A percentile compares a stretch with the other conserved stretches of the same genome.
Evolutionary conservation across 2,888 invertebrate species (phyloP).

Genomic region (Uropetala carovei): DNA sequence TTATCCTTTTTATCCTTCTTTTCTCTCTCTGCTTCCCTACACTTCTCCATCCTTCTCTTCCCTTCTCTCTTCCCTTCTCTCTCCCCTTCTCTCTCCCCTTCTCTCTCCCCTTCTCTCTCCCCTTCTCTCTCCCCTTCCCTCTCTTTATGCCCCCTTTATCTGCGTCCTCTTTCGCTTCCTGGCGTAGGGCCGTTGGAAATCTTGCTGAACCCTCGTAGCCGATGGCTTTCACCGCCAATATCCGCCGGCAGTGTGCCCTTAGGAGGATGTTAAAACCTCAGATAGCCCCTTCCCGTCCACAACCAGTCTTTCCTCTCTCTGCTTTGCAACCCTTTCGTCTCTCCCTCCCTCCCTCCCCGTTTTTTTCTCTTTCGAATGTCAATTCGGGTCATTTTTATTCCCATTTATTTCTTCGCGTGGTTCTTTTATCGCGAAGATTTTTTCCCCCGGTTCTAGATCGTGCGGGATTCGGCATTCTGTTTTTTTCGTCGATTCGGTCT

Average conservation of each 20-base stretch:
- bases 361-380: background rate
- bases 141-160: background rate
- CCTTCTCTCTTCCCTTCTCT: background rate
- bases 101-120: background rate
- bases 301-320: background rate
- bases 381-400: background rate
- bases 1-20: background rate
- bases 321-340: background rate
- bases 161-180: background rate
- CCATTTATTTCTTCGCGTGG: conserved; percentile 5
- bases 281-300: background rate
- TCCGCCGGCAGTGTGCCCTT: background rate
- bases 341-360: background rate
- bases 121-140: background rate
- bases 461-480: background rate
- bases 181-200: conserved; percentile 21
- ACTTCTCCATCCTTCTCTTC: background rate
- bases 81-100: background rate
- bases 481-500: background rate
- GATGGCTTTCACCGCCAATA: conserved; percentile 55
- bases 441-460: background rate
- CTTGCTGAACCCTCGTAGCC: background rate
- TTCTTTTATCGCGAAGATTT: conserved; percentile 4
- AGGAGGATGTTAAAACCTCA: background rate
- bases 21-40: background rate